These are phyloP conservation scores for Leptinotarsa undecemlineata DNA, from an alignment of 1,140 invertebrate species.

Conservation along the genomic window DNA sequence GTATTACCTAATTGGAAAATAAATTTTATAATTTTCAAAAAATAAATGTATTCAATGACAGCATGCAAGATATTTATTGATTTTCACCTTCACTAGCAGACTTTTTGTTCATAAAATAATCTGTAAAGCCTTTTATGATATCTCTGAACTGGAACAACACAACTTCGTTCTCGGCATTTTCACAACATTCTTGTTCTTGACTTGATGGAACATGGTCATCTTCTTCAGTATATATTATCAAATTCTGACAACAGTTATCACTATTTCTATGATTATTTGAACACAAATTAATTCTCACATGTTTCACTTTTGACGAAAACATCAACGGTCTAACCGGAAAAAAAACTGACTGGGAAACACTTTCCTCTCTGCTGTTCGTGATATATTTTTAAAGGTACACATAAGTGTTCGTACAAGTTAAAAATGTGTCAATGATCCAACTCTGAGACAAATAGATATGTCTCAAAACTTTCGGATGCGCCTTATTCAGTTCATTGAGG, in stretches of 20 bases:
- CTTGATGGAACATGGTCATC: neutral
- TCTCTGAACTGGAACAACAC: slow-evolving; percentile 38
- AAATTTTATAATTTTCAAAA: too few relatives aligned
- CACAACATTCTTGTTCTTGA: slow-evolving; percentile 7
- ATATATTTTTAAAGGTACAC: slow-evolving; percentile 37
- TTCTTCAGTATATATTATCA: slow-evolving; percentile 37
- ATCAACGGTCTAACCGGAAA: slow-evolving; percentile 30
- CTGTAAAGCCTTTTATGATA: slow-evolving; percentile 42
- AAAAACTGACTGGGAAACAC: slow-evolving; percentile 27
- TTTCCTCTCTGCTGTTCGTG: neutral
- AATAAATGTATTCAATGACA: too few relatives aligned
- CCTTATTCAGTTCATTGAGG: slow-evolving; percentile 33
- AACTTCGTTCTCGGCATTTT: slow-evolving; percentile 18
- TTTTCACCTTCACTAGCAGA: slow-evolving; percentile 39
- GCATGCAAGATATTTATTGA: too few relatives aligned
- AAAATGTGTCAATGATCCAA: slow-evolving; percentile 36
- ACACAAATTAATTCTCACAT: slow-evolving; percentile 35
- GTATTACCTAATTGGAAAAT: too few relatives aligned
- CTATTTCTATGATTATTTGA: slow-evolving; percentile 20
- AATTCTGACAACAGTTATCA: slow-evolving; percentile 37
- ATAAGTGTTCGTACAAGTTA: slow-evolving; percentile 39
- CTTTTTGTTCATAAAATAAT: slow-evolving; percentile 45
- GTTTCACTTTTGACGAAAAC: slow-evolving; percentile 32
- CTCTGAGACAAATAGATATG: slow-evolving; percentile 37
- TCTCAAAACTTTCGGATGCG: slow-evolving; percentile 38